Conservation (phyloP, 2,113 vertebrate species). For the Apus apus region DNA sequence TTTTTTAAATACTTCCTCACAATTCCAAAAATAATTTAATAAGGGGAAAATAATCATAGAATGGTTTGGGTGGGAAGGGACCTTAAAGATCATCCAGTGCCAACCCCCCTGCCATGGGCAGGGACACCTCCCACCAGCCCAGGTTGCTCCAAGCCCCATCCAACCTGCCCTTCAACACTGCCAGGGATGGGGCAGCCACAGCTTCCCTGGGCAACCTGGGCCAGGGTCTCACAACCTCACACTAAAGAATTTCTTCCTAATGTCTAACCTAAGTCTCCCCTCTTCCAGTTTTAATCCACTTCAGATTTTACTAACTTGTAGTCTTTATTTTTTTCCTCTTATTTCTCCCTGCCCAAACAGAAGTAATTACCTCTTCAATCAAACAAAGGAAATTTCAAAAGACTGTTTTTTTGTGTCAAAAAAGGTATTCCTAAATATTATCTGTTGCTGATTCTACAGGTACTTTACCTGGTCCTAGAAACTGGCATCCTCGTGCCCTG, state of each 20-base stretch:
- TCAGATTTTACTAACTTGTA: neutral
- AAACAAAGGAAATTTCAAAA: neutral
- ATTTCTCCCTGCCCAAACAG: neutral
- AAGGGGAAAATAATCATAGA: neutral
- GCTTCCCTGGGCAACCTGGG: too few relatives aligned
- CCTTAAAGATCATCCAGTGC: too few relatives aligned
- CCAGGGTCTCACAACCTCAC: too few relatives aligned
- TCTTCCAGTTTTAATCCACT: neutral
- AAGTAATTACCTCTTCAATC: neutral
- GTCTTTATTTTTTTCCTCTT: fast-evolving
- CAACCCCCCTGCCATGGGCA: too few relatives aligned
- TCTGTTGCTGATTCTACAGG: neutral
- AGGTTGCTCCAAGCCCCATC: too few relatives aligned
- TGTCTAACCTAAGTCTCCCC: too few relatives aligned
- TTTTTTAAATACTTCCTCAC: neutral
- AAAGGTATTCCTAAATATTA: neutral
- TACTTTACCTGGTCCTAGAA: slow-evolving; percentile 81
- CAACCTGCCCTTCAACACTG: too few relatives aligned
- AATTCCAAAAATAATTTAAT: neutral
- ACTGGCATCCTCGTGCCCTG: slow-evolving; percentile 84
- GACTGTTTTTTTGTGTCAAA: neutral
- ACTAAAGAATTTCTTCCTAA: too few relatives aligned
- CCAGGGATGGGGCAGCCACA: too few relatives aligned
- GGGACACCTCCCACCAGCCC: too few relatives aligned
- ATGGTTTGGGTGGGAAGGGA: too few relatives aligned